These are phyloP conservation scores for Gonocerus acuteangulatus DNA, from an alignment of 2,888 invertebrate species.

Conservation along the genomic window DNA sequence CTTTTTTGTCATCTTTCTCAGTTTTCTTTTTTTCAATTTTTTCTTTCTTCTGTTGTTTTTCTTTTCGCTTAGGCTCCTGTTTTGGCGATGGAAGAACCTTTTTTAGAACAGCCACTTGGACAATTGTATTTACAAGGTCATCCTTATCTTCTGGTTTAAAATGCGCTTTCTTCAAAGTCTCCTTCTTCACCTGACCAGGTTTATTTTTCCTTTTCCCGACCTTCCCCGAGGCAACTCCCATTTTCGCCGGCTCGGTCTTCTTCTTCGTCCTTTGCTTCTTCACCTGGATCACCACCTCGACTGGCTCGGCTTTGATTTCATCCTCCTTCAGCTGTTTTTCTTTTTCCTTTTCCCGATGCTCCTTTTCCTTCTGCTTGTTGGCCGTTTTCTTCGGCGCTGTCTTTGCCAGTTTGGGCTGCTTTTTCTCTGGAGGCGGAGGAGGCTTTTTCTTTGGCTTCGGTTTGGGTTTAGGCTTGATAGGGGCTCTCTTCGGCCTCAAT, in stretches of 20 bases:
- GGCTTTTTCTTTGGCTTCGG: no score
- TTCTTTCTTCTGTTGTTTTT: conserved; percentile 2
- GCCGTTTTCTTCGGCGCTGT: no score
- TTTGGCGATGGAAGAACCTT: not conserved
- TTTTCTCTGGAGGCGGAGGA: no score
- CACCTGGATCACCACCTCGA: conserved; percentile 32
- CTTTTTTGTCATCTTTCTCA: conserved; percentile 42
- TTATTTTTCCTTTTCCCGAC: conserved; percentile 28
- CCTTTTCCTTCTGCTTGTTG: no score
- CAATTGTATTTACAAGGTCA: conserved; percentile 30
- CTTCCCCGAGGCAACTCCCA: conserved; percentile 28
- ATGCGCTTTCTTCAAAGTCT: conserved; percentile 30
- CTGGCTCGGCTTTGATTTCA: no score
- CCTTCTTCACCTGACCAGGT: conserved; percentile 28
- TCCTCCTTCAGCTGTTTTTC: no score
- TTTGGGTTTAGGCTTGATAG: no score
- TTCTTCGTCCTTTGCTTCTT: conserved; percentile 20
- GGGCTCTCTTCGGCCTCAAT: no score
- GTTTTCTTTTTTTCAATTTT: conserved; percentile 16
- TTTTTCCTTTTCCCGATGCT: no score
- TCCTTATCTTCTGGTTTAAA: conserved; percentile 31
- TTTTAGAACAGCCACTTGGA: conserved; percentile 31
- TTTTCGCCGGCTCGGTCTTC: conserved; percentile 26
- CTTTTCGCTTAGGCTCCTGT: conserved; percentile 2
- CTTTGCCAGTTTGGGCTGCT: no score